phyloP scores from a whole-genome alignment of 2,113 vertebrate genomes.

The Upupa epops region DNA sequence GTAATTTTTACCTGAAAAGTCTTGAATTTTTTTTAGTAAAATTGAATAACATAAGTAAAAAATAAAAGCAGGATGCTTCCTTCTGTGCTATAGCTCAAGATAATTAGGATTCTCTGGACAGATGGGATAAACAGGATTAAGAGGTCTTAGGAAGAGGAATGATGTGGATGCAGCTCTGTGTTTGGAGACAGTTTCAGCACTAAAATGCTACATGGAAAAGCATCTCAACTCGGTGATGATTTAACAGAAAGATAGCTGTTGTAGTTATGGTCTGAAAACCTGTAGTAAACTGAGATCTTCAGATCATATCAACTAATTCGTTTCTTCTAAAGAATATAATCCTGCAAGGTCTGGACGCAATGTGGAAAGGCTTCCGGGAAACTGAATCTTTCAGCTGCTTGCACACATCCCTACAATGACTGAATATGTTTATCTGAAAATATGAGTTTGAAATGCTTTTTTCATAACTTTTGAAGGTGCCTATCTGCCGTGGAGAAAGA shows the following conservation, averaged over 20 bases:
- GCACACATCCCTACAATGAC: background rate
- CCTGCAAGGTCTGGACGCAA: background rate
- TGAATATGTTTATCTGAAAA: background rate
- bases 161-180: background rate
- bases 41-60: background rate
- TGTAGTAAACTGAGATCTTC: background rate
- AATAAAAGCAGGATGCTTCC: background rate
- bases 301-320: background rate
- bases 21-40: background rate
- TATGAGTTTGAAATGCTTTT: background rate
- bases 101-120: slow-evolving; percentile 5
- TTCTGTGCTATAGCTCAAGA: background rate
- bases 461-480: background rate
- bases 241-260: background rate
- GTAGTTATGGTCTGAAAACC: background rate
- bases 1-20: background rate
- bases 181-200: background rate
- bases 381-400: background rate
- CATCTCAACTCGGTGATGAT: background rate
- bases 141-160: background rate
- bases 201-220: background rate
- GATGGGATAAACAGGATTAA: background rate
- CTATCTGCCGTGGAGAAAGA: background rate
- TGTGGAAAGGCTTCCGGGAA: background rate
- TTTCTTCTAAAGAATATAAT: background rate